Evolutionary conservation across 2,113 vertebrate species (phyloP).

Genomic region (Anhinga rufa): DNA sequence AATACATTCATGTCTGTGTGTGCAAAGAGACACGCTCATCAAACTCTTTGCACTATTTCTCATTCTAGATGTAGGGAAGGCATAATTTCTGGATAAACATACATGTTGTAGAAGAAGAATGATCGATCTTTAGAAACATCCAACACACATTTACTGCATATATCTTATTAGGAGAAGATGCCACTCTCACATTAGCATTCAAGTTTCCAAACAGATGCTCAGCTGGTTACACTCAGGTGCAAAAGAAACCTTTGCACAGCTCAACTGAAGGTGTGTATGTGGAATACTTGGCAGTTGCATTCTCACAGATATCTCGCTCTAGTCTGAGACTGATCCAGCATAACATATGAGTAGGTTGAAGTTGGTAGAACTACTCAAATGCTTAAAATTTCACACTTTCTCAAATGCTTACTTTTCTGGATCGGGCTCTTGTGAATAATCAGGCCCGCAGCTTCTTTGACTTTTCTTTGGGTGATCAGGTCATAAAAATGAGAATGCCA

Average conservation of each 20-base stretch:
- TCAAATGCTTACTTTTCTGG: slow-evolving; percentile 34
- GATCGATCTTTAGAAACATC: neutral
- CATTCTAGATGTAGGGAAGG: neutral
- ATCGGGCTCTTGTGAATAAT: neutral
- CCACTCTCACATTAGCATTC: neutral
- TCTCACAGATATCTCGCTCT: slow-evolving; percentile 4
- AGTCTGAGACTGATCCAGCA: neutral
- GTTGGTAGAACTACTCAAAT: neutral
- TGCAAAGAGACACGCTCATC: neutral
- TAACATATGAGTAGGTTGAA: neutral
- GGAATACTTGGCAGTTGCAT: neutral
- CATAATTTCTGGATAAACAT: neutral
- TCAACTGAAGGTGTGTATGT: neutral
- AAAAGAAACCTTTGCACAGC: neutral
- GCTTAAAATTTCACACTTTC: slow-evolving; percentile 24
- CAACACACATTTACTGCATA: neutral
- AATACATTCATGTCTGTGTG: neutral
- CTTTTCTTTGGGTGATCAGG: neutral
- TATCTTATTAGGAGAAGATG: neutral
- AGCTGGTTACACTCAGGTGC: neutral
- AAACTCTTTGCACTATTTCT: neutral
- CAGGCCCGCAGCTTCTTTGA: neutral
- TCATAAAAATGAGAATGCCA: slow-evolving; percentile 5
- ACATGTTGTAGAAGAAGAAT: neutral
- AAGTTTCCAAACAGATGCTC: neutral